These are phyloP conservation scores for Gila orcuttii DNA, from an alignment of 2,113 vertebrate genomes.

Conservation along the genomic window DNA sequence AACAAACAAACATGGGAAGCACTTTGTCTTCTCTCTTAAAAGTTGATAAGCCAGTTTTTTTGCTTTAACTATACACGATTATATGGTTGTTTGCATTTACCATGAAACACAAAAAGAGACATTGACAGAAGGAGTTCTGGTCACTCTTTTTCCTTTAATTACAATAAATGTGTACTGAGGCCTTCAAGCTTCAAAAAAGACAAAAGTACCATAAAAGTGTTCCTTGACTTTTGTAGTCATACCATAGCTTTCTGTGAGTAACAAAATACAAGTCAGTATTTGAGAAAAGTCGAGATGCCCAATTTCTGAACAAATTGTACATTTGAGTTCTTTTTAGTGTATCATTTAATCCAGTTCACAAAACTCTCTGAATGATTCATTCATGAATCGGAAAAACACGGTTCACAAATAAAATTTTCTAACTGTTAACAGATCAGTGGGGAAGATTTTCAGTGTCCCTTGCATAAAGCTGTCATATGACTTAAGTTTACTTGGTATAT, in stretches of 20 bases:
- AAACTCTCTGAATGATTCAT: background rate
- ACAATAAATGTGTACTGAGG: background rate
- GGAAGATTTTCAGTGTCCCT: background rate
- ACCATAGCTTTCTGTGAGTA: background rate
- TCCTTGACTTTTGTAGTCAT: background rate
- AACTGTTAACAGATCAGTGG: background rate
- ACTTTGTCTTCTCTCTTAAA: background rate
- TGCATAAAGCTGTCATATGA: background rate
- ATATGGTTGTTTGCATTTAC: background rate
- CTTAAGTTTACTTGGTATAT: background rate
- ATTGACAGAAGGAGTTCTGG: background rate
- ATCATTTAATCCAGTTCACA: background rate
- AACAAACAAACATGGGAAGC: background rate
- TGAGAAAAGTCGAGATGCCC: background rate
- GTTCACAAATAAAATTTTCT: background rate
- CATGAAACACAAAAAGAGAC: background rate
- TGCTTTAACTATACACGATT: background rate
- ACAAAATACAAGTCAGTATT: background rate
- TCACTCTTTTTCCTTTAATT: background rate
- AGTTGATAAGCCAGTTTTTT: background rate
- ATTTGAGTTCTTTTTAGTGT: background rate
- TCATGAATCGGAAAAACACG: background rate
- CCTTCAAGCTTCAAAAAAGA: background rate
- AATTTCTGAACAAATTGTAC: no score
- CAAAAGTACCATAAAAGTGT: background rate